These are phyloP conservation scores for Nasonia giraulti DNA, from an alignment of 1,140 invertebrate genomes.

Conservation along the genomic window DNA sequence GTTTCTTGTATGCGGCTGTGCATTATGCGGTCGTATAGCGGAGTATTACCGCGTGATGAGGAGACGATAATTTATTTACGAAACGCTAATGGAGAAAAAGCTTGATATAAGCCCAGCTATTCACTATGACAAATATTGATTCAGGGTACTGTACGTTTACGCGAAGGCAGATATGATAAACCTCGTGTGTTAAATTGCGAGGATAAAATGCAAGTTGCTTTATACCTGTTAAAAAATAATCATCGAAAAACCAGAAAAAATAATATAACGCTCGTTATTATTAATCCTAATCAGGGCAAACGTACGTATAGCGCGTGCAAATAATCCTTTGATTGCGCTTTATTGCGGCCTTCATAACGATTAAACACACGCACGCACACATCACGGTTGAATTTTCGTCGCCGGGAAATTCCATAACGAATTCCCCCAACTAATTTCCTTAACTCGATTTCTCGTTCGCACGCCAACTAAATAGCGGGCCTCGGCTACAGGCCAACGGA, in stretches of 20 bases:
- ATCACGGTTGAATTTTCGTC: too few relatives aligned
- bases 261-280: too few relatives aligned
- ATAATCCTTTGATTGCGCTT: too few relatives aligned
- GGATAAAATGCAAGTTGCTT: not conserved
- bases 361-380: too few relatives aligned
- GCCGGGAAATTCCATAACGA: constrained; percentile 50
- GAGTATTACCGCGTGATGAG: not conserved
- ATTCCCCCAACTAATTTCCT: constrained; percentile 43
- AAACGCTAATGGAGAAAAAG: not conserved
- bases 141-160: not conserved
- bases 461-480: not conserved
- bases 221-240: too few relatives aligned
- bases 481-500: not conserved
- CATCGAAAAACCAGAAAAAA: too few relatives aligned
- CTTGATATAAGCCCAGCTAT: not conserved
- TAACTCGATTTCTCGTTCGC: constrained; percentile 43
- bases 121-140: constrained; percentile 32
- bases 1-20: not conserved
- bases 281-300: too few relatives aligned
- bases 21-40: not conserved
- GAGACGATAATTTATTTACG: not conserved
- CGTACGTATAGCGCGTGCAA: too few relatives aligned
- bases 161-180: not conserved
- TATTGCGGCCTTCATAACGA: too few relatives aligned
- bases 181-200: not conserved